phyloP scores from a whole-genome alignment of 2,888 invertebrate species.

The Microplitis manilae region DNA sequence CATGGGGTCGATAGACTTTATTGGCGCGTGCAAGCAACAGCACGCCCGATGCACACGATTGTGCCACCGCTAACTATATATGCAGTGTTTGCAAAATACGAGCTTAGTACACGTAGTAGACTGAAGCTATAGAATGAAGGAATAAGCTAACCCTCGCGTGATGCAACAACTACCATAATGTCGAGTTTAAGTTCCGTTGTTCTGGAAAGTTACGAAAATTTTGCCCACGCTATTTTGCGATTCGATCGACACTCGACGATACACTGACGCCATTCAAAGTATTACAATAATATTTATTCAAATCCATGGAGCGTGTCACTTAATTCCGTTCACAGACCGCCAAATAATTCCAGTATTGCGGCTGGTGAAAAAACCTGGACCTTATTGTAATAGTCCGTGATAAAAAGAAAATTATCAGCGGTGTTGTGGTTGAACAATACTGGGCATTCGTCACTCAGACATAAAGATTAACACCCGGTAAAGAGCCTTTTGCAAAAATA shows the following conservation, averaged over 20 bases:
- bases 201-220: conserved; percentile 20
- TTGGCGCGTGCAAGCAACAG: conserved; percentile 35
- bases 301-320: background rate
- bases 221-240: background rate
- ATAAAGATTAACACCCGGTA: background rate
- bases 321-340: too few relatives aligned
- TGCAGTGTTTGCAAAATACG: conserved; percentile 22
- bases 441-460: background rate
- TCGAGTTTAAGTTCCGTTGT: background rate
- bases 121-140: background rate
- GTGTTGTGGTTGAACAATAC: background rate
- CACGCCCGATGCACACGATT: conserved; percentile 33
- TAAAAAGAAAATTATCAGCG: background rate
- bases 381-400: too few relatives aligned
- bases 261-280: background rate
- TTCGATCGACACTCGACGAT: conserved; percentile 5
- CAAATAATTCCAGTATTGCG: background rate
- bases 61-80: conserved; percentile 21
- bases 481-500: background rate
- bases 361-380: background rate
- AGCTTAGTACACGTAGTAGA: background rate
- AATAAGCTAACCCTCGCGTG: conserved; percentile 10
- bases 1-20: conserved; percentile 35
- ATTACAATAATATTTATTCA: background rate
- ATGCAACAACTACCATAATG: background rate